phyloP scores from a whole-genome alignment of 2,888 invertebrate species.

The Anodontia alba region DNA sequence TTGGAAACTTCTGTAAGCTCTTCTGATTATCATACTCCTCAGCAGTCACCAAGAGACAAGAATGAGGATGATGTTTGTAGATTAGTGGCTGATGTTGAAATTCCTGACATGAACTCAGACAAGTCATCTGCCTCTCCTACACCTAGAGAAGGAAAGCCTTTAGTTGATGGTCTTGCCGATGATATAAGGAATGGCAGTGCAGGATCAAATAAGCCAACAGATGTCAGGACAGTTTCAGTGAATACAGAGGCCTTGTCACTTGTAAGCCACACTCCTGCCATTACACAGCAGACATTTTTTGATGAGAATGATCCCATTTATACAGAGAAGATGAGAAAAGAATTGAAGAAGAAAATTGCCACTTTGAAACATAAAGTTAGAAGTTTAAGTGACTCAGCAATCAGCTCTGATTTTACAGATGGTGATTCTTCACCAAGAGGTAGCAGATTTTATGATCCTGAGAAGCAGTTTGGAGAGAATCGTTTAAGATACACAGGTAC shows the following conservation, averaged over 20 bases:
- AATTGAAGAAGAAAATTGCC: conserved; percentile 70
- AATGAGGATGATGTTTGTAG: conserved; percentile 5
- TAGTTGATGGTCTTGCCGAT: not conserved
- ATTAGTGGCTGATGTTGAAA: conserved; percentile 53
- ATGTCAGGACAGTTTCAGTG: conserved; percentile 64
- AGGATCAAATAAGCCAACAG: not conserved
- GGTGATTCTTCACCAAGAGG: conserved; percentile 74
- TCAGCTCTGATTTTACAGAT: conserved; percentile 81
- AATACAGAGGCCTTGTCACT: conserved; percentile 61
- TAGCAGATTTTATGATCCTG: conserved; percentile 63
- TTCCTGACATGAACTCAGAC: conserved; percentile 44
- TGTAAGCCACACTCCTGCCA: conserved; percentile 28
- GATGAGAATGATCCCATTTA: conserved; percentile 44
- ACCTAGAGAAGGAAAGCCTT: not conserved
- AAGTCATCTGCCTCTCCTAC: conserved; percentile 6
- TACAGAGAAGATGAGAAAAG: conserved; percentile 61
- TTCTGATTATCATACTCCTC: conserved; percentile 68
- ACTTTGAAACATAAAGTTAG: conserved; percentile 66
- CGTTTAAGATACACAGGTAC: not conserved
- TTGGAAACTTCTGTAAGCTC: conserved; percentile 57
- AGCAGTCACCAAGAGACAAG: conserved; percentile 57
- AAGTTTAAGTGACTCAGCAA: conserved; percentile 80
- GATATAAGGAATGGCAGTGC: not conserved
- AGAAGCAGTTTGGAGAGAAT: conserved; percentile 45
- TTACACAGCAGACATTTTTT: conserved; percentile 26